Base-by-base conservation (phyloP, 2,888 invertebrate species). In the Ennomos quercinarius region DNA sequence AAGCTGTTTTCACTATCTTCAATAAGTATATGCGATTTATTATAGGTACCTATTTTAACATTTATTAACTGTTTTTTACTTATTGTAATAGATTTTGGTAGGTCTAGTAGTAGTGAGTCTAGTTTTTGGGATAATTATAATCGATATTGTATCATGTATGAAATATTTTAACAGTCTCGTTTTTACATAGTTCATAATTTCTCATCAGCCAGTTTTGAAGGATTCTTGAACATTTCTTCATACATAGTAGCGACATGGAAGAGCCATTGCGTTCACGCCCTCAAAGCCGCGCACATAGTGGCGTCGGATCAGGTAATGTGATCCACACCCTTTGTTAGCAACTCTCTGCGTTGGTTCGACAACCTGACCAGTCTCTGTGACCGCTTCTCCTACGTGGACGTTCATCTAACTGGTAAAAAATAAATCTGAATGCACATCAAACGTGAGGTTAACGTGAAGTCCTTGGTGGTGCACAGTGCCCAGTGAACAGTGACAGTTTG, bases 331-430 rank as follows among this genome's bases (percentile, higher is more conserved):
- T 79, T 91, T 91, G 89, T 91, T 66, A 55, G 50, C 66, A 61
- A 67, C 65, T 73, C 66, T 73, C 71, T 72, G 77, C 71, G 53
- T 38, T 83, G 80, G 88, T 89, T 89, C 86, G 86, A 78, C 87
- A 87, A 88, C 84, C 87, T 85, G 80, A 68, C 81, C 86, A 92
- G 91, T 91, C 84, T 84, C 73, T 80, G 81, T 84, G 80, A 84
- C 88, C 76, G 73, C 80, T 80, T 78, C 76, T 68, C 75, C 77
- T 78, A 86, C 75, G 86, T 84, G 89, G 90, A 89, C 90, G 91
- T 86, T 77, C 73, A 73, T 72, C 57, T 69, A 68, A 69, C 68
- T 61, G 68, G 58, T 47, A 67, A 73, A 70, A 73, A 74, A 66
- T 67, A 59, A 63, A 72, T 74, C 77, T 82, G 80, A 84, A 84